Percentiles rank a stretch among this genome's conserved stretches.
Evolutionary conservation across 2,113 vertebrate species (phyloP).

Genomic region (Galbula dea): DNA sequence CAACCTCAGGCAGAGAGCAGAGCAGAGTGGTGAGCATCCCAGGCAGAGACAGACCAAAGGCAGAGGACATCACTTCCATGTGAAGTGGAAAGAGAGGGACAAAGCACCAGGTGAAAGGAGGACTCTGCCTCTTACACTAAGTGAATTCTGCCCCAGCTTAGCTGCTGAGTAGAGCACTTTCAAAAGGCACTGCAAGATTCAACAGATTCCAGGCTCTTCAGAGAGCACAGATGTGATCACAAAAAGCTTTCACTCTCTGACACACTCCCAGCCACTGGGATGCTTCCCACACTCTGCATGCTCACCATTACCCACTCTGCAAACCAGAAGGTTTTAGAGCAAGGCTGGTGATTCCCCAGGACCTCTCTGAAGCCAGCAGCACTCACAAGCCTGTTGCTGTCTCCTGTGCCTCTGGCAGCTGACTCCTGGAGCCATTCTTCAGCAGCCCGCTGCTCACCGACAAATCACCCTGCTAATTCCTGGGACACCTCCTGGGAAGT

Average conservation of each 20-base stretch:
- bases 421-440: constrained; percentile 29
- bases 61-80: not conserved
- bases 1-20: not conserved
- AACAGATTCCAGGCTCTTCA: not conserved
- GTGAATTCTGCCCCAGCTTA: not conserved
- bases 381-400: not conserved
- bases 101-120: not conserved
- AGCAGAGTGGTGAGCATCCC: not conserved
- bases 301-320: not conserved
- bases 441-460: not conserved
- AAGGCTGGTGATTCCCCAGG: not conserved
- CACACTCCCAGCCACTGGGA: not conserved
- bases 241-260: not conserved
- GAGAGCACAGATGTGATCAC: not conserved
- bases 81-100: not conserved
- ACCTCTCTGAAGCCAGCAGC: not conserved
- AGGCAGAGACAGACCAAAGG: not conserved
- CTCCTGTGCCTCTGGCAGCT: not conserved
- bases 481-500: constrained; percentile 25
- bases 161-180: not conserved
- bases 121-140: not conserved
- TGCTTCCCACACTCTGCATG: not conserved
- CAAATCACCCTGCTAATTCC: constrained; percentile 50
- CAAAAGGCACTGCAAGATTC: not conserved
- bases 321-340: too few species aligned